Base-by-base conservation (phyloP, 1,140 invertebrate species). In the Drosophila saltans region DNA sequence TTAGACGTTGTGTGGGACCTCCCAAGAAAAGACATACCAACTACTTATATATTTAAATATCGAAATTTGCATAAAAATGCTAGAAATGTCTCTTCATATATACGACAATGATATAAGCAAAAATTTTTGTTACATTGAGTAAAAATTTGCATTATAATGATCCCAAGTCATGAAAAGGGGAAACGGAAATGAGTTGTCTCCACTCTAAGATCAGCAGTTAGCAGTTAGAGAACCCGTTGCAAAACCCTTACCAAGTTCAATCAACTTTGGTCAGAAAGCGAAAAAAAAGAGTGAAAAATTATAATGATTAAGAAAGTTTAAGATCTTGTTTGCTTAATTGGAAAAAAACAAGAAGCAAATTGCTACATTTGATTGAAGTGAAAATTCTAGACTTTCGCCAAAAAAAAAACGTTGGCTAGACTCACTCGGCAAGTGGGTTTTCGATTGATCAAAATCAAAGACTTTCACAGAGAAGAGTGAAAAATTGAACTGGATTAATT, bases 381-480 rank as follows among this genome's bases (percentile, higher is more conserved):
- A 71, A 81, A 85, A 85, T 83, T 84, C 81, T 86, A 10, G 61
- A 81, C 75, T 85, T 86, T 86, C 78, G 70, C 78, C 81, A 69
- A 77, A 70, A 61, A 73, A 70, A 63, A 71, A 52, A 43, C 28
- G 11, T 30, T 9, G 55, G 26, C 52, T 24, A 67, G 62, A 36
- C 33, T 36, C 33, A 36, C 28, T 26, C 21, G 41, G 33, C 41
- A 24, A 67, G 62, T 69, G 24, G 66, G 65, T 76, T 58, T 45
- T 41, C 8, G 7, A 11, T 24, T 43, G 62, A 75, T 60, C 39
- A 59, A 59, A 59, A 59, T 59, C 57, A 33, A 36, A 72, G 68
- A 81, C 81, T 85, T 85, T 85, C 81, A 86, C 80, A 67, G 56
- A 67, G 74, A 84, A 80, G 43, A 45, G 45, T 39, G 40, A 71